Conservation (phyloP, 53 echinoderm and acorn worm genomes). For the Temnopleurus reevesii region DNA sequence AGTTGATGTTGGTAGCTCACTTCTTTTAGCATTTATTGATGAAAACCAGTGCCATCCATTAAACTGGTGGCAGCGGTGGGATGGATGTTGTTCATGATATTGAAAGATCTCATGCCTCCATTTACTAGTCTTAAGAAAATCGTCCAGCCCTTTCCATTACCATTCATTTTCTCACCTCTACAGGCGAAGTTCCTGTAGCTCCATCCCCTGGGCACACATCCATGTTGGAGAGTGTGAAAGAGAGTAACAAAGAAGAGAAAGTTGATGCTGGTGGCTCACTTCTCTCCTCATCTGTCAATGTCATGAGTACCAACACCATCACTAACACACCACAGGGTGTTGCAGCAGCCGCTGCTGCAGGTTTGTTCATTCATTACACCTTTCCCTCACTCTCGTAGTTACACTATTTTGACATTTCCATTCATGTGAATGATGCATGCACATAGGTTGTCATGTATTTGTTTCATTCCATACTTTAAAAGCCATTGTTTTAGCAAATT, state of each 20-base stretch:
- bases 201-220: conserved; percentile 69
- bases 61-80: no score
- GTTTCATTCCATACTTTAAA: no score
- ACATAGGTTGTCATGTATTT: no score
- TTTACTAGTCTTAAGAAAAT: background rate
- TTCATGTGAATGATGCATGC: no score
- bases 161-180: background rate
- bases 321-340: conserved; percentile 76
- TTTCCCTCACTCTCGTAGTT: background rate
- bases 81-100: background rate
- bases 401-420: background rate
- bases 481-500: no score
- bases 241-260: background rate
- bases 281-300: conserved; percentile 72
- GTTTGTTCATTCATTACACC: conserved; percentile 40
- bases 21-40: conserved; percentile 61
- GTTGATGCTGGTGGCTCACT: conserved; percentile 40
- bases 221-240: conserved; percentile 55
- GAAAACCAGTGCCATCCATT: conserved; percentile 73
- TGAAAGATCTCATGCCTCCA: background rate
- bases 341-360: conserved; percentile 89
- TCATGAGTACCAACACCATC: conserved; percentile 80
- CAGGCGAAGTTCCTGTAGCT: conserved; percentile 56
- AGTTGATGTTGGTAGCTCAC: background rate
- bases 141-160: background rate